Conservation (phyloP, 2,797 vertebrate species). For the Leuciscus waleckii region DNA sequence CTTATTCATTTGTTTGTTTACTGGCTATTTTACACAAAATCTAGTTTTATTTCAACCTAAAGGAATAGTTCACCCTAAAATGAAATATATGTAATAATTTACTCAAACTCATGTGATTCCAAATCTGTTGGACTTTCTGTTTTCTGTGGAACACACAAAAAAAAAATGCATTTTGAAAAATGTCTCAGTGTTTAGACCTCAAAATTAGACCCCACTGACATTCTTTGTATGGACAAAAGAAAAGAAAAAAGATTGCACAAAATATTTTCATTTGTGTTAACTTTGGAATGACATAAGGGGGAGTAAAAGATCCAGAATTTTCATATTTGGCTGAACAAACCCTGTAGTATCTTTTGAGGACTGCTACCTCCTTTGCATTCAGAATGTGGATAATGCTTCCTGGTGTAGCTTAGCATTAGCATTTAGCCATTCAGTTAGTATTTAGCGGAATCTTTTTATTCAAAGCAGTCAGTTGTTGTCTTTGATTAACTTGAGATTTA, state of each 20-base stretch:
- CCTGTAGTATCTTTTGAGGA: not conserved
- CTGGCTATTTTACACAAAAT: not conserved
- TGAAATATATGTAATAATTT: not conserved
- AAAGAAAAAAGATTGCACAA: not conserved
- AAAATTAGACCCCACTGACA: not conserved
- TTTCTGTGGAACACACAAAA: not conserved
- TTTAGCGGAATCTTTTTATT: not conserved
- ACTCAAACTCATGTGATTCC: not conserved
- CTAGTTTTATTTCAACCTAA: not conserved
- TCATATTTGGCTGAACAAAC: not conserved
- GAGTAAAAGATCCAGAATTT: not conserved
- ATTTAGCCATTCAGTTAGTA: constrained; percentile 16
- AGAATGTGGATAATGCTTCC: not conserved
- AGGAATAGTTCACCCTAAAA: not conserved
- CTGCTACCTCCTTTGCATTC: not conserved
- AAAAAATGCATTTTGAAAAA: not conserved
- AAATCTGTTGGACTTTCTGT: not conserved
- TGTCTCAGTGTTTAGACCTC: not conserved
- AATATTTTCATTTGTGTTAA: not conserved
- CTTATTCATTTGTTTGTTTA: not conserved
- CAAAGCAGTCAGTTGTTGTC: constrained; percentile 13
- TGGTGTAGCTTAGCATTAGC: not conserved
- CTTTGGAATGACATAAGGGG: not conserved
- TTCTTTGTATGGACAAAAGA: not conserved
- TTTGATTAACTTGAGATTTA: constrained; percentile 27